Evolutionary conservation across 2,888 invertebrate species (phyloP).

Genomic region (Spicauda simplicius): DNA sequence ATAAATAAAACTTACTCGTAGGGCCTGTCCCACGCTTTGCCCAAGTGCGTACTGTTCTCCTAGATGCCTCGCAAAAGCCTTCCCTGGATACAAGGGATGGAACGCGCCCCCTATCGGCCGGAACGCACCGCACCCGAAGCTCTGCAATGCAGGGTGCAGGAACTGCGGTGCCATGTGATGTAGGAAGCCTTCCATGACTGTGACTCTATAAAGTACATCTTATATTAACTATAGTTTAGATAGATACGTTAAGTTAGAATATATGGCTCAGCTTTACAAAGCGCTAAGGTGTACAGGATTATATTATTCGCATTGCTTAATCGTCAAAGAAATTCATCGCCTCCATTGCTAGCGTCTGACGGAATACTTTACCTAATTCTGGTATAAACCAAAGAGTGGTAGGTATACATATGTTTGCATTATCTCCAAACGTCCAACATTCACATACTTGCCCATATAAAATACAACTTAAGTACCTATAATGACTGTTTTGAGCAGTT

Average conservation of each 20-base stretch:
- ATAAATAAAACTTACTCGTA: constrained; percentile 59
- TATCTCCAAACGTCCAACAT: too few relatives aligned
- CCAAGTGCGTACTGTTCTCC: constrained; percentile 81
- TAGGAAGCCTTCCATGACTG: constrained; percentile 78
- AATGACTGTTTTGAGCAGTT: too few relatives aligned
- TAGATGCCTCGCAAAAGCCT: constrained; percentile 78
- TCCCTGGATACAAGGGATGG: constrained; percentile 79
- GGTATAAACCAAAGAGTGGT: too few relatives aligned
- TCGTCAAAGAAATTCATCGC: too few relatives aligned
- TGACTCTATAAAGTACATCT: constrained; percentile 46
- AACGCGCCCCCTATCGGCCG: constrained; percentile 81
- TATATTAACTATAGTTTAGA: not conserved
- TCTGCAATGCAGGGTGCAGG: constrained; percentile 80
- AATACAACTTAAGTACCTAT: too few relatives aligned
- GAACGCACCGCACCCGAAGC: constrained; percentile 82
- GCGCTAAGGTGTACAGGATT: not conserved
- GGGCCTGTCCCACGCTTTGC: constrained; percentile 78
- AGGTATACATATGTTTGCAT: too few relatives aligned
- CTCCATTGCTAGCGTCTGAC: too few relatives aligned
- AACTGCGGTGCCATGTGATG: constrained; percentile 84
- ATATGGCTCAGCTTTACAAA: constrained; percentile 38
- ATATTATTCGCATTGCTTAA: not conserved
- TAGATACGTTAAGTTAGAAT: not conserved
- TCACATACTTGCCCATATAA: too few relatives aligned
- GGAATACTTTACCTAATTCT: too few relatives aligned